Evolutionary conservation across 2,888 invertebrate species (phyloP), one percentile per base, ranked within the genome.

Genomic region (Chymomyza caudatula): DNA sequence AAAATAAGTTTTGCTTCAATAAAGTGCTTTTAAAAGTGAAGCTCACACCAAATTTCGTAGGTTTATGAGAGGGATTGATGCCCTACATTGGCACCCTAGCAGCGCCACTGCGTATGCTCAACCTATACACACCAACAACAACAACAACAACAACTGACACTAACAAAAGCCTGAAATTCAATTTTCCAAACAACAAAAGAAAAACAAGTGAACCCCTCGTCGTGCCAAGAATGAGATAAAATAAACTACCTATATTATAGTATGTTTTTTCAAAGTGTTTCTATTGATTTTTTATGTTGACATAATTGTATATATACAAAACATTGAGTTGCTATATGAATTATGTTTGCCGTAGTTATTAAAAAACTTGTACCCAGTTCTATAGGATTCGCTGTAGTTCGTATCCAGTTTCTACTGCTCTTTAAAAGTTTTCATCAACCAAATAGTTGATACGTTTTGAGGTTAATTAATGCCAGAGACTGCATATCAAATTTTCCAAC

Each of bases 101-200:
- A 47, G 19, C n/a, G 47, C 13, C 2, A 3, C 51, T 47, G 56
- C 42, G 56, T 63, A 61, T 59, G 63, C 23, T 11, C 11, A 53
- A 13, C 47, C 1, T 15, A 47, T 5, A 1, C 29, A 37, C 29
- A 37, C 29, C 6, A 1, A 25, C 25, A 2, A 0, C 5, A 37
- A 8, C 1, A 11, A 37, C 8, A 3, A 1, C 29, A 11, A 37
- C 29, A 3, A 17, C 17, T 17, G 47, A 47, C 47, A 22, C 51
- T 4, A 29, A 55, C 37, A 55, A 42, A 25, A 67, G 66, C 67
- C 78, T 64, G 67, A 85, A 79, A 83, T 81, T 85, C 60, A 83
- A 80, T 81, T 85, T 75, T 59, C 63, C 73, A 51, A 64, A 69
- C 65, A 68, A 76, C 74, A 78, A 76, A 81, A 67, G 76, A 65